These are phyloP conservation scores for Zosterops japonicus DNA, from an alignment of 2,113 vertebrate genomes.

Conservation along the genomic window DNA sequence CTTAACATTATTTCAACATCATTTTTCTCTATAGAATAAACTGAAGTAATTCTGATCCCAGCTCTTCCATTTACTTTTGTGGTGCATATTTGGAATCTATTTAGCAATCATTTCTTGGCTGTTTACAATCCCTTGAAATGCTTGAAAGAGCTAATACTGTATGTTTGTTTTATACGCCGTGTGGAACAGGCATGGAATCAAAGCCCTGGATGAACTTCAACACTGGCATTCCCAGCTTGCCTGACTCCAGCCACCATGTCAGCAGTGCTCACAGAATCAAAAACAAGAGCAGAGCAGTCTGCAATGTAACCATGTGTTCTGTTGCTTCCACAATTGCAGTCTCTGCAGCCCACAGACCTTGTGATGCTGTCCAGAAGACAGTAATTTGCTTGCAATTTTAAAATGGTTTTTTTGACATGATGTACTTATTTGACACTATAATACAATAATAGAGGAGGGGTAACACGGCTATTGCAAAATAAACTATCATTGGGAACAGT, in stretches of 20 bases:
- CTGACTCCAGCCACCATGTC: not conserved
- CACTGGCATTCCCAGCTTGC: not conserved
- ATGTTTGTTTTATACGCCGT: slow-evolving; percentile 20
- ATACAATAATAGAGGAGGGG: slow-evolving; percentile 4
- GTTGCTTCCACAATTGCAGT: not conserved
- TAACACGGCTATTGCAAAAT: not conserved
- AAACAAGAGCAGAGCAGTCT: not conserved
- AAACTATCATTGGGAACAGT: slow-evolving; percentile 9
- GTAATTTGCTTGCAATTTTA: slow-evolving; percentile 50
- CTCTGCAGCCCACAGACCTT: not conserved
- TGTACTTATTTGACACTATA: slow-evolving; percentile 53
- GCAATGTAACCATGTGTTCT: not conserved
- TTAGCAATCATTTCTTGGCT: not conserved
- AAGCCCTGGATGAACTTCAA: not conserved
- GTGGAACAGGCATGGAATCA: slow-evolving; percentile 14
- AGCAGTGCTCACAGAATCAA: not conserved
- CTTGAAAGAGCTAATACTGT: not conserved
- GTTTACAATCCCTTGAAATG: slow-evolving; percentile 31
- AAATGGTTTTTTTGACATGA: slow-evolving; percentile 38
- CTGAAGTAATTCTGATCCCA: not conserved
- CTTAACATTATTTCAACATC: not conserved
- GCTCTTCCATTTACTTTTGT: not conserved
- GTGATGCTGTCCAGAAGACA: slow-evolving; percentile 15
- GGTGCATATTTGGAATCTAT: not conserved
- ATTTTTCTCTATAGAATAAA: not conserved